Evolutionary conservation across 2,888 invertebrate genomes (phyloP).

Genomic region (Bugula neritina): DNA sequence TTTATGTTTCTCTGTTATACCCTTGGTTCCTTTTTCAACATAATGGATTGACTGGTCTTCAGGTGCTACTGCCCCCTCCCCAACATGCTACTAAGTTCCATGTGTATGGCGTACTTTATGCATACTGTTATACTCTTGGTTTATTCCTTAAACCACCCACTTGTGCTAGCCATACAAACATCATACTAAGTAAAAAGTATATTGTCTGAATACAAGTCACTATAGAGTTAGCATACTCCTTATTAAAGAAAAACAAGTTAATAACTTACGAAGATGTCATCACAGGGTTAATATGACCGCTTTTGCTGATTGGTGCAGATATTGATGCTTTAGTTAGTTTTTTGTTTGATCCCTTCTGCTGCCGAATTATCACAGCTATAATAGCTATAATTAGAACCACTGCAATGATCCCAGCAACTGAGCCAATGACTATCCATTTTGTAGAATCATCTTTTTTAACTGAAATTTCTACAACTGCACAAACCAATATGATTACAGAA

Average conservation of each 20-base stretch:
- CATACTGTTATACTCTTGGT: too few relatives aligned
- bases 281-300: constrained; percentile 16
- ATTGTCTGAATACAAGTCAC: too few relatives aligned
- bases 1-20: not conserved
- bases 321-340: not conserved
- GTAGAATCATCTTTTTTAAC: not conserved
- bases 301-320: not conserved
- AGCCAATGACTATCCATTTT: not conserved
- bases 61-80: too few relatives aligned
- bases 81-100: too few relatives aligned
- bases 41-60: not conserved
- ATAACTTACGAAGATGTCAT: not conserved
- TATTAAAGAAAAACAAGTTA: too few relatives aligned
- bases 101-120: too few relatives aligned
- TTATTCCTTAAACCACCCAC: too few relatives aligned
- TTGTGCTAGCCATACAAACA: too few relatives aligned
- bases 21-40: not conserved
- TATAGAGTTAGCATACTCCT: too few relatives aligned
- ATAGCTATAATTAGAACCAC: not conserved
- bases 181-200: too few relatives aligned
- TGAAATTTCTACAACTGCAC: not conserved
- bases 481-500: not conserved
- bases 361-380: not conserved
- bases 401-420: not conserved
- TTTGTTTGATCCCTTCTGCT: not conserved